A percentile compares a stretch with the other conserved stretches of the same genome.
phyloP scores from a whole-genome alignment of 2,888 invertebrate species.

The Caenorhabditis becei region DNA sequence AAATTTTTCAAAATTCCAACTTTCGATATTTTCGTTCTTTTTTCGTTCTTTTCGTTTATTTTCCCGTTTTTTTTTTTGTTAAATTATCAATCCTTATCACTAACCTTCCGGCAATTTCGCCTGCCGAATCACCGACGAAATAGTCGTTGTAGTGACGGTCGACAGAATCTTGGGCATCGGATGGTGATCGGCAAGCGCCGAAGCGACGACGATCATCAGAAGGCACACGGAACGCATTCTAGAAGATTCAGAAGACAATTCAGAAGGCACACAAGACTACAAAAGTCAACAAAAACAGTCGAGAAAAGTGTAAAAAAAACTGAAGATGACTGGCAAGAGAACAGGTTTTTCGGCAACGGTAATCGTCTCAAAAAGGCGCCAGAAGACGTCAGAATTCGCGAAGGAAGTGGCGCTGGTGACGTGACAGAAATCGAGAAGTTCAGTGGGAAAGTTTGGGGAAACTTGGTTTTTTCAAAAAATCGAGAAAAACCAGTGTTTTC shows the following conservation, averaged over 20 bases:
- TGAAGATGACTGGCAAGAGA: background rate
- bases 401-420: too few relatives aligned
- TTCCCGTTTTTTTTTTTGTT: too few relatives aligned
- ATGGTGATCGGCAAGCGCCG: background rate
- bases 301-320: slow-evolving; percentile 15
- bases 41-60: too few relatives aligned
- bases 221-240: slow-evolving; percentile 16
- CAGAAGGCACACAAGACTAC: background rate
- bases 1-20: too few relatives aligned
- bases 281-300: background rate
- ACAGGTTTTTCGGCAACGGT: slow-evolving; percentile 1
- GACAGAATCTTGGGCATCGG: slow-evolving; percentile 5
- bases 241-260: background rate
- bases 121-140: slow-evolving; percentile 24
- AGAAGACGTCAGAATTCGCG: background rate
- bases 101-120: slow-evolving; percentile 31
- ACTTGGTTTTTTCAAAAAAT: too few relatives aligned
- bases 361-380: slow-evolving; percentile 2
- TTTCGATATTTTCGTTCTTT: too few relatives aligned
- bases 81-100: too few relatives aligned
- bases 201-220: background rate
- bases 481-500: too few relatives aligned
- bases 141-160: slow-evolving; percentile 20
- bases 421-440: too few relatives aligned
- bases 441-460: too few relatives aligned